A percentile compares a stretch with the other conserved stretches of the same genome.
phyloP scores from a whole-genome alignment of 1,140 invertebrate species.

The Xylocopa sonorina region DNA sequence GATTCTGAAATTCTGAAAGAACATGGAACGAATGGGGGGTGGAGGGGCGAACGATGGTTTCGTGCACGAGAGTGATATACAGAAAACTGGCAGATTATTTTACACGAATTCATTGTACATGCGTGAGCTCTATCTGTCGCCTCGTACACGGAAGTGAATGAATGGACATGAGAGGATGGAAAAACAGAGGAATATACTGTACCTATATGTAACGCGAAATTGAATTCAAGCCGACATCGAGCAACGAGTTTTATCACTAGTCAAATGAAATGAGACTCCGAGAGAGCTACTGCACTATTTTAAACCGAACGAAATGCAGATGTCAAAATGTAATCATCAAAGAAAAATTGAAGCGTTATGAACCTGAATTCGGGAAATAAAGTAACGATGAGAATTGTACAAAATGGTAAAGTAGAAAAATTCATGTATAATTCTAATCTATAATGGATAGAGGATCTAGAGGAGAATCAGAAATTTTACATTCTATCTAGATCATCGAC shows the following conservation, averaged over 20 bases:
- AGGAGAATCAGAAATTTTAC: too few relatives aligned
- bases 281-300: slow-evolving; percentile 1
- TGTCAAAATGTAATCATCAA: too few relatives aligned
- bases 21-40: slow-evolving; percentile 19
- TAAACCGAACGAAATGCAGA: neutral
- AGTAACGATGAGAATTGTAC: too few relatives aligned
- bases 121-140: neutral
- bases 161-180: slow-evolving; percentile 21
- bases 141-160: slow-evolving; percentile 21
- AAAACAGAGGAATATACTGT: slow-evolving; percentile 13
- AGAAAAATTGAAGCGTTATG: too few relatives aligned
- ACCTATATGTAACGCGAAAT: slow-evolving; percentile 14
- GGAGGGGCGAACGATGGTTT: slow-evolving; percentile 47
- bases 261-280: slow-evolving; percentile 36
- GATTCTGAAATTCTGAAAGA: slow-evolving; percentile 27
- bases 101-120: slow-evolving; percentile 48
- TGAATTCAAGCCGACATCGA: slow-evolving; percentile 51
- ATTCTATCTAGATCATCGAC: too few relatives aligned
- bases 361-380: too few relatives aligned
- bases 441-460: too few relatives aligned
- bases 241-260: slow-evolving; percentile 9
- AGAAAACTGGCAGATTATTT: slow-evolving; percentile 49
- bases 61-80: neutral
- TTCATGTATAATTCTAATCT: too few relatives aligned
- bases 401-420: too few relatives aligned